Base-by-base conservation (phyloP, 1,140 invertebrate species). In the Sminthurinus signatus region DNA sequence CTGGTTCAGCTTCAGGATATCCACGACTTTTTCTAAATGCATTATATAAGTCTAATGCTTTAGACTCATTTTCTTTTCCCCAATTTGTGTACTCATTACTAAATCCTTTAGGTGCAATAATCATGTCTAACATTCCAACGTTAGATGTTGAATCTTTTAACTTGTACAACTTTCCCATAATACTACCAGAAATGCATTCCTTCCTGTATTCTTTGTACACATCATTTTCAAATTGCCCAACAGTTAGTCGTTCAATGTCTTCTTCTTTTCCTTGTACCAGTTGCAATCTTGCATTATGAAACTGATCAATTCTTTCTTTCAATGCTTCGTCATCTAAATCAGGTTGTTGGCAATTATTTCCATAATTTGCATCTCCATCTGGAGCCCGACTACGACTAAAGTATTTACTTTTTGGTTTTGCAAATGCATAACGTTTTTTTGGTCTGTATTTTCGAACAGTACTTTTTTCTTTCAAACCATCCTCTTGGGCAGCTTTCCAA, bases 141-240 rank as follows among this genome's bases (percentile, higher is more conserved):
- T 65, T 65, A 4, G 44, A 1, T 0, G 64, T 60, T 2, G 8
- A 42, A 42, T 55, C 27, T 55, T 27, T 29, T 14, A 65, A 29
- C 5, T 4, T 17, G n/a, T 0, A n/a, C 1, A 65, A 15, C 29
- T 46, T n/a, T 14, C 52, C 50, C 3, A 28, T 50, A 8, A 48
- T 39, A 21, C 54, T 57, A 1, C 54, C 62, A 2, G 62, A 54
- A 1, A 65, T 56, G 19, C 32, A 15, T 25, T 46, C 10, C n/a
- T 46, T 54, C 28, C 46, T 54, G 27, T 52, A 10, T 27, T 21
- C 17, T 5, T 32, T 23, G 31, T 44, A 66, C 0, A 25, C 19
- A 17, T n/a, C 5, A 43, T 21, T 36, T 1, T 57, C 12, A 27
- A 29, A 62, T 21, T 60, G 44, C 0, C 52, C 48, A 19, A 56